Conservation (phyloP, 2,797 vertebrate genomes). For the Lindbergichthys nudifrons region DNA sequence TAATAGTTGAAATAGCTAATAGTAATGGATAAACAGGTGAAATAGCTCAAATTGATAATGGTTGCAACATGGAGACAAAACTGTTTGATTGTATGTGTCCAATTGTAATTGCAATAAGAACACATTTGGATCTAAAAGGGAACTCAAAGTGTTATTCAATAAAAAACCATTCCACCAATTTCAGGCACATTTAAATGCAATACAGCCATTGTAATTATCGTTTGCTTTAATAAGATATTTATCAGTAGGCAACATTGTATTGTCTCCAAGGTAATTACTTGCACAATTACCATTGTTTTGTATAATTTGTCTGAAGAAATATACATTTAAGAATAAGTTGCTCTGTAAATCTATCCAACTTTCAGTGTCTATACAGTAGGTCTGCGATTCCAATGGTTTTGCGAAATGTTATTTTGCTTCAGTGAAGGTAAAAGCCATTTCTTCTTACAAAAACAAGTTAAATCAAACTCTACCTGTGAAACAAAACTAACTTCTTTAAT, state of each 20-base stretch:
- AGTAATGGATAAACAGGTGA: not conserved
- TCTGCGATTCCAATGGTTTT: not conserved
- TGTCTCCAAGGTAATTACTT: conserved; percentile 8
- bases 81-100: not conserved
- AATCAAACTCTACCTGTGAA: not conserved
- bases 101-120: no score
- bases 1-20: not conserved
- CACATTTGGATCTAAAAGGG: no score
- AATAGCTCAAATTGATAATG: no score
- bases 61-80: not conserved
- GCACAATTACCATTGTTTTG: not conserved
- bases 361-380: not conserved
- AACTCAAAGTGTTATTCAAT: no score
- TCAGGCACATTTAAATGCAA: no score
- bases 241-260: not conserved
- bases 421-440: not conserved
- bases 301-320: not conserved
- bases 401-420: not conserved
- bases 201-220: not conserved
- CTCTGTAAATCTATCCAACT: not conserved
- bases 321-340: not conserved
- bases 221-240: conserved; percentile 4
- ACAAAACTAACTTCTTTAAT: conserved; percentile 1
- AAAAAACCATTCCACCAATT: no score
- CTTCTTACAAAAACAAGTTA: not conserved